phyloP scores from a whole-genome alignment of 1,140 invertebrate genomes.

The Aethina tumida region DNA sequence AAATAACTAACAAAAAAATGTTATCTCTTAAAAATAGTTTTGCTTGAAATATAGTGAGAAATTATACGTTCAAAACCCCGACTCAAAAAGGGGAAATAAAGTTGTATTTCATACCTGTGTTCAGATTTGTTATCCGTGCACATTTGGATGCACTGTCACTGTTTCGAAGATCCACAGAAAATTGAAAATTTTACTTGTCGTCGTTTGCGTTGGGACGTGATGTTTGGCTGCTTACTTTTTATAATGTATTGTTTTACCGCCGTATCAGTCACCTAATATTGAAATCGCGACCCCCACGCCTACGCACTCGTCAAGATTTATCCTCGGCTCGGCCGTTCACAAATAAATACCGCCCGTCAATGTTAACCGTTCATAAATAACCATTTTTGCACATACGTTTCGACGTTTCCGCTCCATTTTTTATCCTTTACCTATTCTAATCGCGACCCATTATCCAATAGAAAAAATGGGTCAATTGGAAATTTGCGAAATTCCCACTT shows the following conservation, averaged over 20 bases:
- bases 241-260: slow-evolving; percentile 5
- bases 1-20: too few relatives aligned
- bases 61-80: too few relatives aligned
- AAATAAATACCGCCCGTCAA: too few relatives aligned
- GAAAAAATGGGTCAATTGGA: slow-evolving; percentile 7
- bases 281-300: slow-evolving; percentile 10
- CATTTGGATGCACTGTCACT: too few relatives aligned
- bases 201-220: not conserved
- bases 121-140: too few relatives aligned
- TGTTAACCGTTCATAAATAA: slow-evolving; percentile 10
- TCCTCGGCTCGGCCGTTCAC: slow-evolving; percentile 8
- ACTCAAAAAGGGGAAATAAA: too few relatives aligned
- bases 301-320: slow-evolving; percentile 6
- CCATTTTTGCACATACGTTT: slow-evolving; percentile 17
- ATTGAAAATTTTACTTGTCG: not conserved
- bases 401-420: slow-evolving; percentile 18
- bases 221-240: too few relatives aligned
- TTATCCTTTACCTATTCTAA: slow-evolving; percentile 8
- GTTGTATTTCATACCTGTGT: too few relatives aligned
- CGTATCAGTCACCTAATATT: slow-evolving; percentile 6
- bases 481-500: too few relatives aligned
- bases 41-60: too few relatives aligned
- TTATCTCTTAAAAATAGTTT: too few relatives aligned
- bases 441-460: not conserved
- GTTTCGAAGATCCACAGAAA: not conserved